A percentile compares a stretch with the other conserved stretches of the same genome.
phyloP scores from a whole-genome alignment of 1,140 invertebrate genomes.

The Heliconius melpomene region DNA sequence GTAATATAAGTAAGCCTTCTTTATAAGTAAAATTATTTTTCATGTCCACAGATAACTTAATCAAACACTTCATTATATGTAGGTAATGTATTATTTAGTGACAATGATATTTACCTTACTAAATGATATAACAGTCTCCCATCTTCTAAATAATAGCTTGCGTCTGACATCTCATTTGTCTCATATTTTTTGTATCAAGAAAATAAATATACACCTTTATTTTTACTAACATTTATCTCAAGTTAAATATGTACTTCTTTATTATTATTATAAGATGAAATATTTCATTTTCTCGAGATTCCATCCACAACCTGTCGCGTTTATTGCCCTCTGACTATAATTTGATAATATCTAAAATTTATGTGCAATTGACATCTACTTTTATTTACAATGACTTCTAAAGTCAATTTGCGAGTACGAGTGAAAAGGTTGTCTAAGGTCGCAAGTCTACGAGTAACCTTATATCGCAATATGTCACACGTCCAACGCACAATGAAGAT shows the following conservation, averaged over 20 bases:
- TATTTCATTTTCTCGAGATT: no score
- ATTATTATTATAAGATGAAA: neutral
- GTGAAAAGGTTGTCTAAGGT: neutral
- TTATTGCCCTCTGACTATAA: no score
- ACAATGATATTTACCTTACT: neutral
- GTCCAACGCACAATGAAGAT: constrained; percentile 1
- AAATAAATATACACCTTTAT: neutral
- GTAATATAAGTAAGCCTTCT: no score
- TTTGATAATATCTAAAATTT: neutral
- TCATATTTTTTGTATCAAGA: neutral
- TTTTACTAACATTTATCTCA: neutral
- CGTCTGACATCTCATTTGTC: neutral
- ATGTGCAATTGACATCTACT: neutral
- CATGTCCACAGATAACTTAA: neutral
- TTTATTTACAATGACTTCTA: neutral
- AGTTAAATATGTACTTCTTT: neutral
- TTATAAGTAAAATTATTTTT: neutral
- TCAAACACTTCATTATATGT: neutral
- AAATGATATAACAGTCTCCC: neutral
- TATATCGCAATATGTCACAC: constrained; percentile 9
- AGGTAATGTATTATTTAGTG: neutral
- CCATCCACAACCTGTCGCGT: no score
- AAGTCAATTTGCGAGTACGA: neutral
- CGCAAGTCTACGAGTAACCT: neutral
- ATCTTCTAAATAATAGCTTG: neutral